Base-by-base conservation (phyloP, 92 coral and sea anemone species). In the Heliopora coerulea region DNA sequence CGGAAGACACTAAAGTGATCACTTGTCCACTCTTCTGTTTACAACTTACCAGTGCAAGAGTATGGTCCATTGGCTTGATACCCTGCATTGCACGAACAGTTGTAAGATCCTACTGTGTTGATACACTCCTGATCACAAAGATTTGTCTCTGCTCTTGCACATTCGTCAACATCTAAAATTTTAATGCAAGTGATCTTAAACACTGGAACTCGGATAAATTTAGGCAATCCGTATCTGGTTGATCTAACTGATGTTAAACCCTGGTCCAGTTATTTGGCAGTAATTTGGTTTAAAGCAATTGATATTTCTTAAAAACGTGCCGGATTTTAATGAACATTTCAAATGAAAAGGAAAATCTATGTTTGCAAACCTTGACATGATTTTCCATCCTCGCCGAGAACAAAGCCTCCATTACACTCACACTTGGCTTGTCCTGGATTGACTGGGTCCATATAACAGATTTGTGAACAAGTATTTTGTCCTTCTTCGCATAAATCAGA, bases 361-460 rank as follows among this genome's bases (percentile, higher is more conserved):
- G 19, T 54, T 54, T 21, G 32, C 77, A 23, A 15, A 70, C 77
- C 77, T 30, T 35, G 28, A 28, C 77, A 70, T 6, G 46, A 30
- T 24, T 52, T 52, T 27, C 8, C 20, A 70, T 70, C 77, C 12
- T 46, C 42, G 27, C 0, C 77, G 19, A 70, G 63, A 10, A 19
- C 18, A 35, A 29, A 70, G 3, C 77, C 77, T n/a, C 14, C n/a
- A 28, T 31, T 34, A n/a, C 77, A 70, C 0, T 30, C 77, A 70
- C 77, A 70, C 23, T 52, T 70, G 11, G 56, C 48, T 33, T 50
- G 62, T 50, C 77, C 77, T 15, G 50, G 61, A 11, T 52, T 46
- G 27, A 48, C 25, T 29, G 75, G 77, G 34, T 70, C 77, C 27
- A 70, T 33, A 27, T 52, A 70, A 54, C 77, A 70, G 7, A 70